A percentile compares a stretch with the other conserved stretches of the same genome.
phyloP scores from a whole-genome alignment of 2,888 invertebrate species.

The Lymantria monacha region DNA sequence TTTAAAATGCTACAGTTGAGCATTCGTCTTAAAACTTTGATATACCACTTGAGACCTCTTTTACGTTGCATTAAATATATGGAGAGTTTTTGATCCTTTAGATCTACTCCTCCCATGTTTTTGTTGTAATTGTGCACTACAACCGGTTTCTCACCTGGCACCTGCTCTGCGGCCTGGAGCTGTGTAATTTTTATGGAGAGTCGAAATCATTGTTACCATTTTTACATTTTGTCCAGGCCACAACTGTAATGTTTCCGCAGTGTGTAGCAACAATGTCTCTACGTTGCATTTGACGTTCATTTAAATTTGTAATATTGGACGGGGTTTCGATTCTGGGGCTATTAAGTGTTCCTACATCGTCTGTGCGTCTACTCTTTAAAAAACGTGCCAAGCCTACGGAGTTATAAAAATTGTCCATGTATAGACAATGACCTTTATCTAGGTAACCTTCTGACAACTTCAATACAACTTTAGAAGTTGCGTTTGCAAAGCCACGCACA shows the following conservation, averaged over 20 bases:
- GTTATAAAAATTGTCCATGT: slow-evolving; percentile 10
- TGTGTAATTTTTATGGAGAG: slow-evolving; percentile 8
- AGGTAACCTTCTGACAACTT: slow-evolving; percentile 1
- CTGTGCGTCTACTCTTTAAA: not conserved
- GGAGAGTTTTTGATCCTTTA: too few species aligned
- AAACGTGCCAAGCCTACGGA: slow-evolving; percentile 5
- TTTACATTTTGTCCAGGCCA: slow-evolving; percentile 9
- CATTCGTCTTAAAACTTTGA: too few species aligned
- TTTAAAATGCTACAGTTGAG: too few species aligned
- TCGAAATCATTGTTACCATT: slow-evolving; percentile 5
- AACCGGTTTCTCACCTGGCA: not conserved
- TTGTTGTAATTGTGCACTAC: not conserved
- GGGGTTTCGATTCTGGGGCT: too few species aligned
- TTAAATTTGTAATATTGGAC: too few species aligned
- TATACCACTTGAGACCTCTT: not conserved
- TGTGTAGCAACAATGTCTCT: not conserved
- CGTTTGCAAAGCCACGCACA: not conserved
- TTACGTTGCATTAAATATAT: slow-evolving; percentile 1
- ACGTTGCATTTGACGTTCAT: not conserved
- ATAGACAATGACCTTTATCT: slow-evolving; percentile 3
- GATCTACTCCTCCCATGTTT: slow-evolving; percentile 1
- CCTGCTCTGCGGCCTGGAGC: not conserved
- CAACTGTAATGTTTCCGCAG: slow-evolving; percentile 7
- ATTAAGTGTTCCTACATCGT: too few species aligned
- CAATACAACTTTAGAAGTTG: slow-evolving; percentile 4